Percentiles rank a stretch among this genome's conserved stretches.
phyloP scores from a whole-genome alignment of 2,797 vertebrate species.

The Scyliorhinus canicula region DNA sequence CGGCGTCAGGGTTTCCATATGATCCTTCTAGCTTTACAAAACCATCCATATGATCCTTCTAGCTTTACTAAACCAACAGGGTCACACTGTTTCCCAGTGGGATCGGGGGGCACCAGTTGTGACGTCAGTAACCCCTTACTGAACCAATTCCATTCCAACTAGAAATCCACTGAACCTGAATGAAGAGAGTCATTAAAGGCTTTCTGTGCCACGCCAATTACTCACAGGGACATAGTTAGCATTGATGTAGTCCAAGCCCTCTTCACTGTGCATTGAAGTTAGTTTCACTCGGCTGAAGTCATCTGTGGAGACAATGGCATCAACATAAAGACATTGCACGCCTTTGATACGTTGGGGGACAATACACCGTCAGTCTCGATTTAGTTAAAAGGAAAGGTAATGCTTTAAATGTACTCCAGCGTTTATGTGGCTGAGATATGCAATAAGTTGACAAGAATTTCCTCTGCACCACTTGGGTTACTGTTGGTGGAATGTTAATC shows the following conservation, averaged over 20 bases:
- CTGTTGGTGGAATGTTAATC: neutral
- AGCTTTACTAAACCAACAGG: neutral
- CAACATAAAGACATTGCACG: neutral
- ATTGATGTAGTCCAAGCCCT: constrained; percentile 90
- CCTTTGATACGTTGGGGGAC: neutral
- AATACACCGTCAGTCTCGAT: neutral
- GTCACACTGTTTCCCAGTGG: neutral
- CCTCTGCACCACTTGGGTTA: neutral
- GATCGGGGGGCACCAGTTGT: neutral
- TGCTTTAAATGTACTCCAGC: no score
- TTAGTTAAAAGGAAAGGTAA: neutral
- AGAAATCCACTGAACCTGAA: neutral
- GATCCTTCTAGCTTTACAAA: no score
- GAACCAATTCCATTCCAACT: neutral
- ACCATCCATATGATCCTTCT: no score
- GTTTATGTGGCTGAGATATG: neutral
- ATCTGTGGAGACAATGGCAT: constrained; percentile 57
- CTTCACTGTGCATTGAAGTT: constrained; percentile 80
- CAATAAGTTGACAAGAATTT: neutral
- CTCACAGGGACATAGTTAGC: constrained; percentile 95
- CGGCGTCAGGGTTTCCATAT: neutral
- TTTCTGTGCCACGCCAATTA: constrained; percentile 37
- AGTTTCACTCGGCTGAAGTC: constrained; percentile 90
- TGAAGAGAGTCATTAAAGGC: neutral
- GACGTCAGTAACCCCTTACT: no score